Evolutionary conservation across 1,140 invertebrate genomes (phyloP), one percentile per base, ranked within the genome.

Genomic region (Nebria ingens): DNA sequence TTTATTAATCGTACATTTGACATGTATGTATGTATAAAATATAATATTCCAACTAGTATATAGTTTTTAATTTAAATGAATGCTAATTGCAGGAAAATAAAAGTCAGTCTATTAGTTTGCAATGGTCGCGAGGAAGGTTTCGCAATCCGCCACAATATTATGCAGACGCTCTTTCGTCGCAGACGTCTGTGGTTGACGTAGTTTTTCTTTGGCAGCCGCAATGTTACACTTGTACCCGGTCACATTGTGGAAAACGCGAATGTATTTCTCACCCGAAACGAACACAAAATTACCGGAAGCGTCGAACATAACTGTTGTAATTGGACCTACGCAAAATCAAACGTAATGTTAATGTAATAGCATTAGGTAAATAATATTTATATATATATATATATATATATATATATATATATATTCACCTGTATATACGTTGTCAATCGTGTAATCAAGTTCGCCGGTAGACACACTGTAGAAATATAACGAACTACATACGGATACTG

Each of bases 161-260:
- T 83, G 76, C 2, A 91, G 72, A 23, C 88, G 74, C 68, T 91
- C 87, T 65, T 81, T 84, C 19, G 85, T 84, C 6, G 84, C 82
- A 0, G 85, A 80, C 1, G 79, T 81, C 57, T 79, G 79, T 29
- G 25, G 25, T 53, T 79, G 74, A 51, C 77, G 75, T 6, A 87
- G 68, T 62, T 85, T 83, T 17, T 80, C 72, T 60, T 77, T 76
- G 3, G 88, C 78, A 21, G 81, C 81, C 23, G 73, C 72, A 49
- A 89, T 81, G 1, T 77, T 79, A 12, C 82, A 83, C 58, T 78
- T 73, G 63, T 86, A 85, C 3, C 89, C 89, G 56, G 86, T 80
- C 9, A 93, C 76, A 64, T 94, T 93, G 63, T 87, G 82, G 60
- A 93, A 84, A 17, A 94, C 79, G 50, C 85, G 76, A 13, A 93